A percentile compares a stretch with the other conserved stretches of the same genome.
Evolutionary conservation across 2,888 invertebrate genomes (phyloP).

Genomic region (Sabatieria punctata): DNA sequence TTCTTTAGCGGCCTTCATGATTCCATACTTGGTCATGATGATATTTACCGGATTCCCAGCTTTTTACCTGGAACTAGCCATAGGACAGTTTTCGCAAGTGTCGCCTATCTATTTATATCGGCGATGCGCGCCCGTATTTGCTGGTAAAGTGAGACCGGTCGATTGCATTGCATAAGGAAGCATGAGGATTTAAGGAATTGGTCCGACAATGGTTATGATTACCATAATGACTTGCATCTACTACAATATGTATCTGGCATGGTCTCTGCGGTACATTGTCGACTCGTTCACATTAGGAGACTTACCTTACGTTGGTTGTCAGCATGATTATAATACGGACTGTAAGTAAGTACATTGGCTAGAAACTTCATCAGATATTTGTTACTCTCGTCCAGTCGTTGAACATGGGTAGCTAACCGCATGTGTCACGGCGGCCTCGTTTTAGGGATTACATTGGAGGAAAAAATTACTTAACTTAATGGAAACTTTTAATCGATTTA

Average conservation of each 20-base stretch:
- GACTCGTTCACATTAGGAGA: slow-evolving; percentile 29
- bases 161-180: too few relatives aligned
- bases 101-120: not conserved
- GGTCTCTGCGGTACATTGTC: slow-evolving; percentile 37
- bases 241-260: slow-evolving; percentile 40
- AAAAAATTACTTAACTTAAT: too few relatives aligned
- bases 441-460: too few relatives aligned
- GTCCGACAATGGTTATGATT: slow-evolving; percentile 39
- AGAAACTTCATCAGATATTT: too few relatives aligned
- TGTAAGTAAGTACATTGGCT: too few relatives aligned
- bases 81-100: not conserved
- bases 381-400: too few relatives aligned
- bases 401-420: slow-evolving; percentile 36
- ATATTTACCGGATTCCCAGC: not conserved
- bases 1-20: slow-evolving; percentile 1
- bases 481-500: too few relatives aligned
- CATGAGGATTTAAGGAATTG: slow-evolving; percentile 34
- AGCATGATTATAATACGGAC: slow-evolving; percentile 35
- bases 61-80: slow-evolving; percentile 2
- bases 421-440: too few relatives aligned
- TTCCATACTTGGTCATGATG: slow-evolving; percentile 1
- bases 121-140: not conserved
- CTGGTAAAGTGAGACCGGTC: not conserved
- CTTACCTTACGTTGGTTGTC: slow-evolving; percentile 37
- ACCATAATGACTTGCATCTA: slow-evolving; percentile 37